Conservation (phyloP, 2,797 vertebrate species). For the Dallia pectoralis region DNA sequence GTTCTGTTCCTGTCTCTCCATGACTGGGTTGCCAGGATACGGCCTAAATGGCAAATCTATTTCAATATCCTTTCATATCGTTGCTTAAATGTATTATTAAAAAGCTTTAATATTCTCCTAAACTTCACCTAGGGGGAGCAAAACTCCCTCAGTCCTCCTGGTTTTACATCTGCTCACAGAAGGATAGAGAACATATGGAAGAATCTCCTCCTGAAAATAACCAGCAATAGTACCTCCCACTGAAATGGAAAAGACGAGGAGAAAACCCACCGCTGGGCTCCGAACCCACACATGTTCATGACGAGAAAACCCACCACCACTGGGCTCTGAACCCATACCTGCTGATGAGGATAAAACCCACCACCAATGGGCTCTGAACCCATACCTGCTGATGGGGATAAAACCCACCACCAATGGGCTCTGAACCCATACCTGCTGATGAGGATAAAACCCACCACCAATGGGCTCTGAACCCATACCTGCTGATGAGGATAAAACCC, state of each 20-base stretch:
- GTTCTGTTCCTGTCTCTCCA: neutral
- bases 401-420: neutral
- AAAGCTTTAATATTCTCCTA: neutral
- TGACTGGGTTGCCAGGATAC: neutral
- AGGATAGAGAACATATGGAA: too few relatives aligned
- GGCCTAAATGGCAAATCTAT: conserved; percentile 7
- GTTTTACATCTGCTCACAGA: neutral
- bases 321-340: neutral
- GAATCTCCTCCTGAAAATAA: too few relatives aligned
- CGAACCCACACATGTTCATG: too few relatives aligned
- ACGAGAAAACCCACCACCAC: too few relatives aligned
- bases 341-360: neutral
- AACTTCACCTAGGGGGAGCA: neutral
- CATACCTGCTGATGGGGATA: too few relatives aligned
- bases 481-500: too few relatives aligned
- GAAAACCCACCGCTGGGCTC: too few relatives aligned
- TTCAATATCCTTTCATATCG: conserved; percentile 6
- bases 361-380: too few relatives aligned
- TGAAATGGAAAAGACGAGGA: too few relatives aligned
- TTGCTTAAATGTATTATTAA: neutral
- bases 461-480: too few relatives aligned
- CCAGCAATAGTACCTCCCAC: too few relatives aligned
- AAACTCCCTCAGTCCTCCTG: neutral
- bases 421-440: neutral
- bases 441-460: neutral